phyloP scores from a whole-genome alignment of 2,888 invertebrate species.

The Nipponacmea schrenckii region DNA sequence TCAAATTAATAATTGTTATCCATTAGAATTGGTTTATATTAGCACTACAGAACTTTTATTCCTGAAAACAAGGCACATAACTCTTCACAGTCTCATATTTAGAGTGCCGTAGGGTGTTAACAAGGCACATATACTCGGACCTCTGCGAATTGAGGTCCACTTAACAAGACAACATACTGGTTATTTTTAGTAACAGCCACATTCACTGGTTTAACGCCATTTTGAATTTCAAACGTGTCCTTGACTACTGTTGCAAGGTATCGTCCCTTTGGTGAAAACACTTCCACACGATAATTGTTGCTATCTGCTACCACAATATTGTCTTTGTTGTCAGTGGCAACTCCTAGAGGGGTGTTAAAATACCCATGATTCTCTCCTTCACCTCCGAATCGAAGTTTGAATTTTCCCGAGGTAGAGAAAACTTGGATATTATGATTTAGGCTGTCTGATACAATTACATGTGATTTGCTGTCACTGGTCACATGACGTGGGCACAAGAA shows the following conservation, averaged over 20 bases:
- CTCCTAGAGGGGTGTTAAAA: slow-evolving; percentile 53
- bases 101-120: too few relatives aligned
- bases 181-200: slow-evolving; percentile 52
- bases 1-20: too few relatives aligned
- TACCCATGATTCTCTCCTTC: slow-evolving; percentile 44
- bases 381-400: slow-evolving; percentile 49
- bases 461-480: slow-evolving; percentile 46
- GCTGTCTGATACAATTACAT: slow-evolving; percentile 58
- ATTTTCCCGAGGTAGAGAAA: slow-evolving; percentile 50
- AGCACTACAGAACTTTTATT: too few relatives aligned
- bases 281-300: slow-evolving; percentile 57
- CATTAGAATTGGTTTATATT: too few relatives aligned
- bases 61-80: too few relatives aligned
- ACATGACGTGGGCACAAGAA: slow-evolving; percentile 53
- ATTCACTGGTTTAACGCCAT: slow-evolving; percentile 51
- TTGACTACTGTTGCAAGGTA: slow-evolving; percentile 44
- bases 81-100: too few relatives aligned
- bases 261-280: slow-evolving; percentile 49
- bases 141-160: slow-evolving; percentile 58
- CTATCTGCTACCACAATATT: slow-evolving; percentile 62
- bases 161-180: slow-evolving; percentile 48
- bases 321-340: slow-evolving; percentile 49
- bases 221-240: slow-evolving; percentile 47
- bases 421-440: slow-evolving; percentile 54
- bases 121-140: slow-evolving; percentile 43